Evolutionary conservation across 2,113 vertebrate genomes (phyloP), one percentile per base, ranked within the genome.

Genomic region (Chlamydotis undulata): DNA sequence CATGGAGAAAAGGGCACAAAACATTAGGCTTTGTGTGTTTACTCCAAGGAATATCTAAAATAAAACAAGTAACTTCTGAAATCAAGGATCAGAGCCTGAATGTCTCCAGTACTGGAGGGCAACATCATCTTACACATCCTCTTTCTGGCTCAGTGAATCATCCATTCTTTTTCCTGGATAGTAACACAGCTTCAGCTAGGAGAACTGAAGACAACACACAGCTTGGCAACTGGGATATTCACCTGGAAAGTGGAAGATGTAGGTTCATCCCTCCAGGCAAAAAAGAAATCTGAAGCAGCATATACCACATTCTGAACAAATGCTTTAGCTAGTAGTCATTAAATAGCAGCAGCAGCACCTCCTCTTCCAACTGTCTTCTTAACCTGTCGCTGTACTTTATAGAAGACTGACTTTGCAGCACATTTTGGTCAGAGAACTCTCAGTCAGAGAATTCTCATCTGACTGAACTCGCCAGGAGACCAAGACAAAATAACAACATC

Each of bases 291-390:
- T 63, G 49, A 96, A 96, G 89, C 63, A 63, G 49, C 50, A 93
- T 89, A 87, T 94, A 93, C 41, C 96, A 94, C 91, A 35, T 91
- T 93, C 76, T 91, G 94, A 91, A 76, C 26, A 89, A 94, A 90
- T 12, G 65, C 41, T 94, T 79, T 47, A 85, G 37, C 37, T 94
- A 76, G 87, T 11, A 57, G 59, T 50, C 23, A 0, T 55, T 59
- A 83, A 87, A 84, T 92, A 71, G 41, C 59, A 91, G 77, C n/a
- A 74, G 23, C 68, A 87, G 43, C 49, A 74, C 53, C n/a, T 93
- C 61, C 19, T 85, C 74, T 91, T 96, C 81, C 87, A 90, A 83
- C 12, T 77, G 41, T 50, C 70, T 91, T 85, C 67, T 56, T 79
- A 89, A 93, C 61, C 65, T 14, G 2, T 26, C 2, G 1, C 52